Evolutionary conservation across 2,113 vertebrate species (phyloP), one percentile per base, ranked within the genome.

Genomic region (Symphodus melops): DNA sequence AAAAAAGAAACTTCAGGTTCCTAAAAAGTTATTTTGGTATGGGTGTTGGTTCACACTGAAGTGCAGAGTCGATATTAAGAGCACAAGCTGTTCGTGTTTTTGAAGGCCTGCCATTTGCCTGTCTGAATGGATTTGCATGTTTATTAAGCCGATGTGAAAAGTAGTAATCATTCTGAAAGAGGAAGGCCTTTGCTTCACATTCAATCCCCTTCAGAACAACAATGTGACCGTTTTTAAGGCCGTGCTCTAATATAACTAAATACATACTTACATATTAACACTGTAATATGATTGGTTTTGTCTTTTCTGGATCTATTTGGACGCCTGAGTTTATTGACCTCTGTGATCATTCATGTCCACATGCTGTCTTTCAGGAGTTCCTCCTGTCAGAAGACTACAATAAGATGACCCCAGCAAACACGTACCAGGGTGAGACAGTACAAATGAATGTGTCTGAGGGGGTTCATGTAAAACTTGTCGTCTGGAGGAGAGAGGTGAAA

Each of bases 351-450:
- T 62, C 25, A 57, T 81, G 42, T 71, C 28, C 11, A 36, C 54
- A 79, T 86, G 65, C 73, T 72, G 58, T 91, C 36, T 83, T 89
- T 61, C 82, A 99, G 98, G 98, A 99, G 87, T 99, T 99, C 90
- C 91, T 96, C 88, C 94, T 99, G 86, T 95, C 98, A 0, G 98
- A 99, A 86, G 98, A 99, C 90, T 99, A 98, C 91, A 99, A 99
- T 91, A 98, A 98, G 93, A 98, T 99, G 95, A 98, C 92, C 42
- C 92, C 95, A 66, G 94, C 96, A 76, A 95, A 95, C 83, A 96
- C 89, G 57, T 98, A 96, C 87, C 96, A 96, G 89, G 98, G 98
- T 99, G 94, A 95, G 96, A 91, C 63, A 56, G 48, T 5, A 13
- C 11, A 63, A 72, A 75, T 75, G 68, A 56, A 68, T 54, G 77